Conservation (phyloP, 2,888 invertebrate species). For the Mythimna loreyi region DNA sequence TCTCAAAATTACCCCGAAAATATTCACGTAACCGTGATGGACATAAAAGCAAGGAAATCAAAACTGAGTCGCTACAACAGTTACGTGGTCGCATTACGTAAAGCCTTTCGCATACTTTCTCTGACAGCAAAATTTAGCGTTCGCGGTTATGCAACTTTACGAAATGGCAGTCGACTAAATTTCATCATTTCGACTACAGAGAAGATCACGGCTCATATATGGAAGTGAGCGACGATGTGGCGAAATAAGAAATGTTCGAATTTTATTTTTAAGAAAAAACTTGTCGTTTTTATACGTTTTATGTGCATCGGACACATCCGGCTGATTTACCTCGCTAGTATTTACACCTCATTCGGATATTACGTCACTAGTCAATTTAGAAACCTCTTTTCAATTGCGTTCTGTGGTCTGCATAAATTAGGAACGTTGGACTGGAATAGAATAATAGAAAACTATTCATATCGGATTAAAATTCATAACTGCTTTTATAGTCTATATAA, state of each 20-base stretch:
- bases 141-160: slow-evolving; percentile 84
- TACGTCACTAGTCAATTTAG: slow-evolving; percentile 45
- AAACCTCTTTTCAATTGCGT: slow-evolving; percentile 38
- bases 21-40: slow-evolving; percentile 85
- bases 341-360: slow-evolving; percentile 42
- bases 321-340: slow-evolving; percentile 39
- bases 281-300: slow-evolving; percentile 42
- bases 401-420: slow-evolving; percentile 23
- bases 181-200: slow-evolving; percentile 87
- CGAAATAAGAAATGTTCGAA: slow-evolving; percentile 83
- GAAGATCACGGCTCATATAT: slow-evolving; percentile 85
- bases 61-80: slow-evolving; percentile 85
- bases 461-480: slow-evolving; percentile 30
- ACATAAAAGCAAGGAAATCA: slow-evolving; percentile 90
- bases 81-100: slow-evolving; percentile 88
- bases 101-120: slow-evolving; percentile 91
- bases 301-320: slow-evolving; percentile 31
- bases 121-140: slow-evolving; percentile 91
- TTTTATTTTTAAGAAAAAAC: slow-evolving; percentile 59
- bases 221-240: slow-evolving; percentile 74
- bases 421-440: slow-evolving; percentile 19
- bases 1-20: slow-evolving; percentile 80
- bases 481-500: slow-evolving; percentile 39
- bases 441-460: slow-evolving; percentile 26
- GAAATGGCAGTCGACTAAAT: slow-evolving; percentile 89